These are phyloP conservation scores for Pelvicachromis taeniatus DNA, from an alignment of 2,113 vertebrate genomes.

Conservation along the genomic window DNA sequence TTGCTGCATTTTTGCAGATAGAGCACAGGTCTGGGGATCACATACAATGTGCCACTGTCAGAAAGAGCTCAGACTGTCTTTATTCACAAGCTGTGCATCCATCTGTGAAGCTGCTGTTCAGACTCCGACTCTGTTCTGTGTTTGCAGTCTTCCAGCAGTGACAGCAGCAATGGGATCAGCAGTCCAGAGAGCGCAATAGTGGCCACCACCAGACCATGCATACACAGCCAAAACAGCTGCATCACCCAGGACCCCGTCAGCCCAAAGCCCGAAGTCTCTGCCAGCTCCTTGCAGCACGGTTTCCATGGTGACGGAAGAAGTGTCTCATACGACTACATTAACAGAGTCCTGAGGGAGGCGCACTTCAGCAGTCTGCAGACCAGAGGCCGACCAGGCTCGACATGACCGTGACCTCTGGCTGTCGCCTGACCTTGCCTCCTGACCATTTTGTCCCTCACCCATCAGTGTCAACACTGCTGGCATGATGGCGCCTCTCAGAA, in stretches of 20 bases:
- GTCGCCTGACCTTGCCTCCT: conserved; percentile 58
- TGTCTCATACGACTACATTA: conserved; percentile 80
- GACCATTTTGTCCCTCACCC: conserved; percentile 68
- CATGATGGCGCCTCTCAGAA: conserved; percentile 9
- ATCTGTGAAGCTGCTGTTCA: background rate
- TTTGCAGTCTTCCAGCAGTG: conserved; percentile 76
- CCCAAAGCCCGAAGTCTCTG: conserved; percentile 55
- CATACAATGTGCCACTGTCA: background rate
- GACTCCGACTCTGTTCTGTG: background rate
- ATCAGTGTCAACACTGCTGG: conserved; percentile 13
- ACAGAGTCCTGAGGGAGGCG: conserved; percentile 95
- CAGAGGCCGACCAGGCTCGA: conserved; percentile 78
- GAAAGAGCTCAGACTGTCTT: background rate
- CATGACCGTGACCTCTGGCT: conserved; percentile 57
- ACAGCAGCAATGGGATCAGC: conserved; percentile 73
- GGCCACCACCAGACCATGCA: conserved; percentile 45
- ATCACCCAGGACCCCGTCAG: conserved; percentile 54
- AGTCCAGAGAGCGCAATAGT: conserved; percentile 65
- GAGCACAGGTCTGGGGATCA: background rate
- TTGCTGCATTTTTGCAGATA: background rate
- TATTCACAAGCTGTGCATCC: conserved; percentile 1
- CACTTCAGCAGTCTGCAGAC: conserved; percentile 95
- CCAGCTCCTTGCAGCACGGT: conserved; percentile 54
- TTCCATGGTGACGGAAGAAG: conserved; percentile 58
- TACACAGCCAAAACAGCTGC: conserved; percentile 58